Conservation (phyloP, 2,797 vertebrate species). For the Danio choprae region DNA sequence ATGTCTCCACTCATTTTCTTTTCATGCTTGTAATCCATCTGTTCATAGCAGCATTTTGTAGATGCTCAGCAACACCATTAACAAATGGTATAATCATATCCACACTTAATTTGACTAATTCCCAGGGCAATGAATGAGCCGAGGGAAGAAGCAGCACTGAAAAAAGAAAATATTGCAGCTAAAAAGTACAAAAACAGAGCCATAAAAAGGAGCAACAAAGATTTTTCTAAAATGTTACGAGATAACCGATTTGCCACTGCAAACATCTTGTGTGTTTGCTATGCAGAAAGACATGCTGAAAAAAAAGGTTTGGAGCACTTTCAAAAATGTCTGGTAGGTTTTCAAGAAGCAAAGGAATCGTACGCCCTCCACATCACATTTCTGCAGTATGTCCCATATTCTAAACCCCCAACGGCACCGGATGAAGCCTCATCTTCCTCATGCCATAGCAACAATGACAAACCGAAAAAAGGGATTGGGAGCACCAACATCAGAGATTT, state of each 20-base stretch:
- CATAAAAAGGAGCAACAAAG: background rate
- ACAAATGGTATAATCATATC: slow-evolving; percentile 22
- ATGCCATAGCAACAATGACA: slow-evolving; percentile 80
- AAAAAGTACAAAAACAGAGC: background rate
- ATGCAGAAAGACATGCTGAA: slow-evolving; percentile 31
- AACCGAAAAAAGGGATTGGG: slow-evolving; percentile 80
- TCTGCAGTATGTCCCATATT: slow-evolving; percentile 78
- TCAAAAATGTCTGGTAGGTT: slow-evolving; percentile 70
- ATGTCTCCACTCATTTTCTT: background rate
- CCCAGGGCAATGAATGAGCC: slow-evolving; percentile 12
- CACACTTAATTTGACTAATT: slow-evolving; percentile 35
- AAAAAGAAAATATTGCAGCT: slow-evolving; percentile 17
- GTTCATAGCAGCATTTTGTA: slow-evolving; percentile 29
- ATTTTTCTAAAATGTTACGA: background rate
- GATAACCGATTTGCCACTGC: too few species aligned
- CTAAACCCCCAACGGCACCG: slow-evolving; percentile 78
- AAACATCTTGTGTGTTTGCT: background rate
- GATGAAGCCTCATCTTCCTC: slow-evolving; percentile 80
- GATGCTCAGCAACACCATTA: background rate
- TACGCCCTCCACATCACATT: slow-evolving; percentile 75
- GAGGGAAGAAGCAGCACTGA: slow-evolving; percentile 18
- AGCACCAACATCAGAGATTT: slow-evolving; percentile 80
- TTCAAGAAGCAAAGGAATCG: slow-evolving; percentile 70
- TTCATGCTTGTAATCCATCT: slow-evolving; percentile 32
- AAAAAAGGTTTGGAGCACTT: slow-evolving; percentile 39